Base-by-base conservation (phyloP, 2,113 vertebrate genomes). In the Riparia riparia region DNA sequence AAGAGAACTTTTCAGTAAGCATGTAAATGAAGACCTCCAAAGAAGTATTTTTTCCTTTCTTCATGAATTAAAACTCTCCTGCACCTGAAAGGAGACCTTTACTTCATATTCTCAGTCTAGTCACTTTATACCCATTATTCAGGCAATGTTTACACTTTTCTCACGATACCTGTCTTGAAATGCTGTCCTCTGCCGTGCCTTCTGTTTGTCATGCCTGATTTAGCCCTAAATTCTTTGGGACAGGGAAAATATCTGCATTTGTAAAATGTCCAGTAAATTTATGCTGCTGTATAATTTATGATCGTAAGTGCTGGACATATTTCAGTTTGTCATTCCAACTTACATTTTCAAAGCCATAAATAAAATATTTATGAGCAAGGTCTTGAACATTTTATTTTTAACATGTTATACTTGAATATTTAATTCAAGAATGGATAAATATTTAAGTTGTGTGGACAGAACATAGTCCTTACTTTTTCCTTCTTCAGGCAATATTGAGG, bases 311-410 rank as follows among this genome's bases (percentile, higher is more conserved):
- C 51, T 72, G 68, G 64, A 86, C 90, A 51, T 90, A 89, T 96
- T 97, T 96, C 86, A 93, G 54, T 90, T 84, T 95, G 79, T 53
- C 94, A 84, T 82, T 95, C 66, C 90, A 93, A 51, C 56, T 78
- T 94, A 76, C 89, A 94, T 97, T 97, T 97, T 96, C 60, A 79
- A 81, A 96, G 84, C 73, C 60, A 92, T 97, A 95, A 95, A 97
- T 93, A 94, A 93, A 56, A 44, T 96, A 90, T 95, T 95, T 95
- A 95, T 83, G 88, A 95, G 83, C 56, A 45, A 92, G 69, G 91
- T 91, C 74, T 88, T 91, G 73, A 92, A 66, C 42, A 51, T 73
- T 93, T 95, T 94, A 88, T 94, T 96, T 96, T 93, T 88, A 92
- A 91, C 31, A 51, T 22, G 12, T 92, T 90, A 87, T 77, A 63